Base-by-base conservation (phyloP, 2,113 vertebrate genomes). In the Catharus minimus region DNA sequence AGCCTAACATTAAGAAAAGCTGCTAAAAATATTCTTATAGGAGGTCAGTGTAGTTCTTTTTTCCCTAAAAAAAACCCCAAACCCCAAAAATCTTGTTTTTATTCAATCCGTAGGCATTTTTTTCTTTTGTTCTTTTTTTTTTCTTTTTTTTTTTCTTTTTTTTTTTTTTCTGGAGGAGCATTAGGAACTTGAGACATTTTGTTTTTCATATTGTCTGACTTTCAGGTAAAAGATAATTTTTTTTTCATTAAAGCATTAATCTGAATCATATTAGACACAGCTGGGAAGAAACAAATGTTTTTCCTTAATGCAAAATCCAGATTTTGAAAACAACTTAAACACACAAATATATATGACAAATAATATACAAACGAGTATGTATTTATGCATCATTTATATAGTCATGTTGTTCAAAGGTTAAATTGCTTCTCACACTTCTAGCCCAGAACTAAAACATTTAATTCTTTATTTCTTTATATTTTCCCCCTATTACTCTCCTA, bases 21-120 rank as follows among this genome's bases (percentile, higher is more conserved):
- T 83, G 11, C 7, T 74, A 60, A 69, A 69, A 86, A 80, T 66
- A 36, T 55, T 88, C 30, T 36, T 12, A 13, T 22, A 62, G 28
- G 56, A 74, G 38, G 10, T 41, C 64, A 55, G 3, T 8, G 7
- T 19, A 19, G 16, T 30, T 65, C 18, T 69, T 65, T 43, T 12
- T 55, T 23, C 26, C 11, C 16, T 11, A 8, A 36, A n/a, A n/a
- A 36, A 41, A 49, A 3, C 3, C 0, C 0, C 4, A 64, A 49
- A 30, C 3, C 10, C 2, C 19, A 56, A 57, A 3, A 13, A 10
- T 22, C 8, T 57, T 46, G 1, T n/a, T 78, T 20, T 28, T 71
- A 26, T 73, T 53, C 7, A 49, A 17, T 12, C 27, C 82, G 18
- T 33, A 69, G 7, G 2, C 19, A 44, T 32, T 0, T 30, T 50